phyloP scores from a whole-genome alignment of 2,797 vertebrate genomes.

The Tangara arthus region DNA sequence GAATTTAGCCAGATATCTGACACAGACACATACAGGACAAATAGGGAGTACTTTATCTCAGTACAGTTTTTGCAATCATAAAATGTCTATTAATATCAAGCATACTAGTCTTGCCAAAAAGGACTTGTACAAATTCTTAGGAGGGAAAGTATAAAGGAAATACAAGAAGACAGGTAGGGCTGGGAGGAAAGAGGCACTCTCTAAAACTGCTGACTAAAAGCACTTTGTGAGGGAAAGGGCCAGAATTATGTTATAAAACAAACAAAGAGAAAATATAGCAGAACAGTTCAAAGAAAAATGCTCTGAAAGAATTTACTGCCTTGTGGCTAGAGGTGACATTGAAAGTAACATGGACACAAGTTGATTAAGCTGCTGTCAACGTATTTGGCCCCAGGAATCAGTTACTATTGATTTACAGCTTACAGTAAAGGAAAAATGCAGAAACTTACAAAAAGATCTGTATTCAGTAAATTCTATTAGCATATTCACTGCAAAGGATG shows the following conservation, averaged over 20 bases:
- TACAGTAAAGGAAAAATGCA: constrained; percentile 25
- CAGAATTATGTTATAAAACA: constrained; percentile 42
- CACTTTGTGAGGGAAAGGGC: background rate
- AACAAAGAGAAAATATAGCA: constrained; percentile 26
- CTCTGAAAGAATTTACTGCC: constrained; percentile 51
- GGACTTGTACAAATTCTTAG: background rate
- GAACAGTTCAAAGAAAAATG: constrained; percentile 49
- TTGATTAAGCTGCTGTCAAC: constrained; percentile 54
- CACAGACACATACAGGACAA: background rate
- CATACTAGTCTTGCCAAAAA: background rate
- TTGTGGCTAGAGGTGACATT: constrained; percentile 66
- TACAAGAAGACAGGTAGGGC: background rate
- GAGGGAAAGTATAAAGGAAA: background rate
- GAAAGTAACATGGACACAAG: constrained; percentile 36
- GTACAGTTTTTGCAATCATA: background rate
- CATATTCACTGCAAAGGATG: background rate
- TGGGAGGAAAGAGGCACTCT: background rate
- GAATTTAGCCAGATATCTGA: background rate
- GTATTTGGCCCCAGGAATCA: constrained; percentile 44
- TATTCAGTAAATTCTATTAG: constrained; percentile 47
- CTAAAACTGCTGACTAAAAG: constrained; percentile 47
- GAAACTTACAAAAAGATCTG: constrained; percentile 31
- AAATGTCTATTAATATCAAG: background rate
- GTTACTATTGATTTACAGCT: constrained; percentile 56
- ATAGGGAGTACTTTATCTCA: background rate